Evolutionary conservation across 92 coral and sea anemone species (phyloP), one percentile per base, ranked within the genome.

Genomic region (Metridium senile): DNA sequence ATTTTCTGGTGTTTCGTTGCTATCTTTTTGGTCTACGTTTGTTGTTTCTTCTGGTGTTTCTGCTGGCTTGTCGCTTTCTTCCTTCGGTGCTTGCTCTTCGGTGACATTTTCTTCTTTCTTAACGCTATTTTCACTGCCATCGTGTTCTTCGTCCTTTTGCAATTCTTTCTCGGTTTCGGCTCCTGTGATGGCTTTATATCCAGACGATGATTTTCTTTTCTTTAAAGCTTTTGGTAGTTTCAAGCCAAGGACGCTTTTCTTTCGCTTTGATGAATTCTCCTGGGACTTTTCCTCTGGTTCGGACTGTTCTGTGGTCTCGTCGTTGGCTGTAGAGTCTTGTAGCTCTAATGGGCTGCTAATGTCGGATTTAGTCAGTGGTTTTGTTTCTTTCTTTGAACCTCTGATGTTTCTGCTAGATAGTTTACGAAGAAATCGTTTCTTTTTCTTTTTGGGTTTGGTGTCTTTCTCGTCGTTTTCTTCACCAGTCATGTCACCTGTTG

Each of bases 211-310:
- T 26, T 70, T 68, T 25, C 66, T 35, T 26, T 62, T 33, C 71
- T 79, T 79, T 39, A 79, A 43, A 1, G 84, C 84, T 70, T 79
- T 77, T 28, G 82, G 62, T 18, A 68, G 66, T 39, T 83, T 77
- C 18, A 69, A 10, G 52, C 34, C 62, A 26, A 62, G 51, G 0
- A 49, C 72, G 31, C 59, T 78, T 52, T 68, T 77, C 72, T 77
- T 77, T 61, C 77, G 35, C 67, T 70, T 77, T 64, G 22, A 20
- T 68, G 57, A 58, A n/a, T 58, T 74, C 43, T 75, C 87, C n/a
- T 57, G 31, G 34, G 47, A 35, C 17, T 27, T 66, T 58, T 74
- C 70, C 32, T 74, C 80, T 9, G 34, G 56, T 74, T 78, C 65
- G 26, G 31, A 51, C 59, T 8, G 81, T 65, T 76, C 53, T 21